phyloP scores from a whole-genome alignment of 2,113 vertebrate species.

The Neofelis nebulosa region DNA sequence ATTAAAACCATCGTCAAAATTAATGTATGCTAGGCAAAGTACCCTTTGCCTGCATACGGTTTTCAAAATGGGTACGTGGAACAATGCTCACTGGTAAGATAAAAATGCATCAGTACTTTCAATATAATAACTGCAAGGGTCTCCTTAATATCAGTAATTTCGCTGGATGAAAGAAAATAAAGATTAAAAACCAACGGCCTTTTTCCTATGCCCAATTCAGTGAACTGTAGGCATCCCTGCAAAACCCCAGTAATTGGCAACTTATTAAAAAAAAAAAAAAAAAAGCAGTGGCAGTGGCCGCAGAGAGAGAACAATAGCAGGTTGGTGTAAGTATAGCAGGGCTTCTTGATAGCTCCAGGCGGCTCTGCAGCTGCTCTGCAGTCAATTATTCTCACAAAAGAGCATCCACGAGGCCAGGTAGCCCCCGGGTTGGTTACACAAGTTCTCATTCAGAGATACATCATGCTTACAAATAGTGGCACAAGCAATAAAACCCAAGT shows the following conservation, averaged over 20 bases:
- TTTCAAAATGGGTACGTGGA: background rate
- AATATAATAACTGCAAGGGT: background rate
- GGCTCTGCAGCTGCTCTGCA: background rate
- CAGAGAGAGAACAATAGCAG: background rate
- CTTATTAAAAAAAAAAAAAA: conserved; percentile 40
- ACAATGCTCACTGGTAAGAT: background rate
- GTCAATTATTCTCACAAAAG: conserved; percentile 17
- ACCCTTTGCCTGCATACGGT: background rate
- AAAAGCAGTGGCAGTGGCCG: background rate
- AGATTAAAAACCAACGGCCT: background rate
- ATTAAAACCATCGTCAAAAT: background rate
- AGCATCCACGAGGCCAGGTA: background rate
- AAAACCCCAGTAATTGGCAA: conserved; percentile 53
- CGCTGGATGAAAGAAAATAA: conserved; percentile 50
- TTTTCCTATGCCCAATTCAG: conserved; percentile 4
- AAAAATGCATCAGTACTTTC: conserved; percentile 17
- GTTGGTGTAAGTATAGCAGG: background rate
- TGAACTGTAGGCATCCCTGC: background rate
- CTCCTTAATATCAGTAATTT: background rate
- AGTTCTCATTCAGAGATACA: background rate
- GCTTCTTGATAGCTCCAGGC: background rate
- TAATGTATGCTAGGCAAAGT: background rate
- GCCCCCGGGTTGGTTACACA: background rate
- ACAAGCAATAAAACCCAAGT: background rate
- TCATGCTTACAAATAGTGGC: background rate